Base-by-base conservation (phyloP, 2,113 vertebrate species). In the Toxostoma redivivum region DNA sequence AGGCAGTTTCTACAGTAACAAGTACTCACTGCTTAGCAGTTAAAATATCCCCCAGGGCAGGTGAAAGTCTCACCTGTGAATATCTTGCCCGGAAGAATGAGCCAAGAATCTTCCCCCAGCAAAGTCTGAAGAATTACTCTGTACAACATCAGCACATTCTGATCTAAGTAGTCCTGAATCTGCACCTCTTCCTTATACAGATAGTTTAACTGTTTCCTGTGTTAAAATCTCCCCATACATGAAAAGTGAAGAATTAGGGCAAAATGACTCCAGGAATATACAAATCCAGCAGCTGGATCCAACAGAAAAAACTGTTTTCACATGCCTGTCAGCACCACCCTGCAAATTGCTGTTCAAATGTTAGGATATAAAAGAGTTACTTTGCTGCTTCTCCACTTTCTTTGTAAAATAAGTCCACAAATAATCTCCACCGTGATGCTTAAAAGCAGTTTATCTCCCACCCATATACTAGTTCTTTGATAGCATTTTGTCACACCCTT, bases 371-470 rank as follows among this genome's bases (percentile, higher is more conserved):
- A 56, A 88, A 45, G 45, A 40, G 48, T 92, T 93, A 92, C 73
- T 80, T 92, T 94, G 71, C 65, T 88, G 81, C 53, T 87, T 91
- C 56, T 50, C 42, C 60, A 23, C 27, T 62, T 83, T 30, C 79
- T 93, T 88, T 80, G 35, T 73, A 65, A 88, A 94, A 2, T 69
- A 92, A 94, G 58, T 80, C 80, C 86, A 95, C 60, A 92, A 84
- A 69, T 92, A 94, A 96, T 92, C 65, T 89, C 27, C 61, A 80
- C 77, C 31, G 19, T 42, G 58, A 88, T 35, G 76, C 64, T 95
- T 91, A 94, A 97, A 94, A 94, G 90, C 78, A 76, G 62, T 83
- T 93, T 94, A 86, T 93, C 66, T 96, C 91, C 62, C 81, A 91
- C 81, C 45, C 57, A 85, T 80, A 60, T 71, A 62, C 54, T 47